phyloP scores from a whole-genome alignment of 2,888 invertebrate species.

The Villa cingulata region DNA sequence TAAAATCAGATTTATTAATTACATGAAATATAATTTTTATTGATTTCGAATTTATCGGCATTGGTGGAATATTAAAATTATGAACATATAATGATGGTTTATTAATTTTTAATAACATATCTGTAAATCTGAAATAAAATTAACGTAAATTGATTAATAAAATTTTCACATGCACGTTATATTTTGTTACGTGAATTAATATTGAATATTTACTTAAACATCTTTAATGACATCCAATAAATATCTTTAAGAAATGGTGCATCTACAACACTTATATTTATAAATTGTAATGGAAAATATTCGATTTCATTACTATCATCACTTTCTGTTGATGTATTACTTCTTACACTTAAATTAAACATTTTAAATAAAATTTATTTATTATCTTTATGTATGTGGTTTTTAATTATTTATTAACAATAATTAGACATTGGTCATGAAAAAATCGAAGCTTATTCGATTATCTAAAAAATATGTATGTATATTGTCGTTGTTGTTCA shows the following conservation, averaged over 20 bases:
- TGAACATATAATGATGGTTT: background rate
- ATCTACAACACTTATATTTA: constrained; percentile 9
- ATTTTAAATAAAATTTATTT: too few relatives aligned
- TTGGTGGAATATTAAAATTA: constrained; percentile 6
- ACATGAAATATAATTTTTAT: constrained; percentile 8
- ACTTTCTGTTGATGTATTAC: too few relatives aligned
- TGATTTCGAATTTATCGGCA: constrained; percentile 8
- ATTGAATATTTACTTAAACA: constrained; percentile 4
- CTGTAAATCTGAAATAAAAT: background rate
- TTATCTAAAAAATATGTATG: too few relatives aligned
- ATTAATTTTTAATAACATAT: background rate
- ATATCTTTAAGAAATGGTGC: constrained; percentile 12
- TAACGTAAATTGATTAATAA: too few relatives aligned
- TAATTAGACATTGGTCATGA: too few relatives aligned
- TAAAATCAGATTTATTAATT: background rate
- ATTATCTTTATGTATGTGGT: too few relatives aligned
- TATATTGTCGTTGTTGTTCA: too few relatives aligned
- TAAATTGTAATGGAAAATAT: constrained; percentile 8
- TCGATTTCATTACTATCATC: too few relatives aligned
- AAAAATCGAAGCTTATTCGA: too few relatives aligned
- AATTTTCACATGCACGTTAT: background rate
- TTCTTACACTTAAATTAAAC: too few relatives aligned
- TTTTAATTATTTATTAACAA: too few relatives aligned
- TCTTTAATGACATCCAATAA: constrained; percentile 9
- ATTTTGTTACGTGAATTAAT: too few relatives aligned